phyloP scores from a whole-genome alignment of 2,797 vertebrate genomes.

The Trichosurus vulpecula region DNA sequence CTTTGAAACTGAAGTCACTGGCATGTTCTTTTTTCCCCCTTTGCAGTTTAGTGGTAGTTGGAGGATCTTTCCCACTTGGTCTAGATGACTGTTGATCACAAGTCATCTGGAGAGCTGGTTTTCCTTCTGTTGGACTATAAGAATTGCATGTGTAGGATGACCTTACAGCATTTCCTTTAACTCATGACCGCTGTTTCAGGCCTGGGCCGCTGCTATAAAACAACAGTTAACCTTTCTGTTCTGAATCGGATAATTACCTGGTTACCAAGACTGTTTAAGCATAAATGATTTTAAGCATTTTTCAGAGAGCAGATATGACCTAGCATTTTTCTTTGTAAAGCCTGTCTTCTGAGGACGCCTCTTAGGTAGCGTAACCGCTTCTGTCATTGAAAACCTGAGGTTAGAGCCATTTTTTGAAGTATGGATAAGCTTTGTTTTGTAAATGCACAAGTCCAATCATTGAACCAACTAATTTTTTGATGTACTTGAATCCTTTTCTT shows the following conservation, averaged over 20 bases:
- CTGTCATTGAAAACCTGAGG: conserved; percentile 84
- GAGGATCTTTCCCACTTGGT: conserved; percentile 83
- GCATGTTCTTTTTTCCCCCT: conserved; percentile 83
- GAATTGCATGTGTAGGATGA: conserved; percentile 86
- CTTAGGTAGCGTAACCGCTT: conserved; percentile 80
- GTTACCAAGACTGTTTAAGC: conserved; percentile 83
- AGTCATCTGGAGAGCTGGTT: conserved; percentile 84
- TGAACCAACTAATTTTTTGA: conserved; percentile 84
- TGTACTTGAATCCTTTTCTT: conserved; percentile 85
- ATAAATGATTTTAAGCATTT: conserved; percentile 84
- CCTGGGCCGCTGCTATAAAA: conserved; percentile 84
- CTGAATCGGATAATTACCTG: conserved; percentile 81
- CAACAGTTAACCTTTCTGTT: conserved; percentile 85
- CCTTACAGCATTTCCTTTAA: conserved; percentile 87
- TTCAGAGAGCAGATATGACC: conserved; percentile 78
- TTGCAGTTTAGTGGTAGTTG: conserved; percentile 87
- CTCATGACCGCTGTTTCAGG: conserved; percentile 87
- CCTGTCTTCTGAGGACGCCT: not conserved
- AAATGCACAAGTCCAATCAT: conserved; percentile 84
- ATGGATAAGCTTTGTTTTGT: conserved; percentile 85
- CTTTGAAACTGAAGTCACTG: conserved; percentile 80
- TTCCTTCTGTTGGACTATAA: conserved; percentile 83
- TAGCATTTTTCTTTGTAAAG: conserved; percentile 29
- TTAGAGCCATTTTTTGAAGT: conserved; percentile 84
- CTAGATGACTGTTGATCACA: conserved; percentile 85